phyloP scores from a whole-genome alignment of 2,113 vertebrate genomes.

The Platichthys stellatus region DNA sequence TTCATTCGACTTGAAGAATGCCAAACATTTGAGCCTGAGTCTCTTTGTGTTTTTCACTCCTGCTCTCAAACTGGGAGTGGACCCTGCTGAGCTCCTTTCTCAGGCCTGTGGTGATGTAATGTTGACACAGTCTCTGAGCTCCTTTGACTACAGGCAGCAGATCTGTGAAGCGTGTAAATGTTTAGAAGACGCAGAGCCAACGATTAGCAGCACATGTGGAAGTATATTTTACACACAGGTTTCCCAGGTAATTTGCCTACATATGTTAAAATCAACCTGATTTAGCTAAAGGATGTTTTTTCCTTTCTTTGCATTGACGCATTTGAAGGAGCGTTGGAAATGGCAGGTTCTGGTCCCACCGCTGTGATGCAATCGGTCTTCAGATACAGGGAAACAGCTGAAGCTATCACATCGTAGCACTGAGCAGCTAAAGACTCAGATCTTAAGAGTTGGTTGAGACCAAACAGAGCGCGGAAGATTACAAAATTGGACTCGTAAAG shows the following conservation, averaged over 20 bases:
- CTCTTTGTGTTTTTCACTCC: slow-evolving; percentile 9
- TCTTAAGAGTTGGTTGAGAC: too few relatives aligned
- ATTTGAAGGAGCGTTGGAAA: too few relatives aligned
- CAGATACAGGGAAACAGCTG: too few relatives aligned
- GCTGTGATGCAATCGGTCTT: too few relatives aligned
- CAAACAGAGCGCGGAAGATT: too few relatives aligned
- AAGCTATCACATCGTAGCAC: too few relatives aligned
- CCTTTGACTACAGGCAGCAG: slow-evolving; percentile 28
- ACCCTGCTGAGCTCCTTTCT: slow-evolving; percentile 17
- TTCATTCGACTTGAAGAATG: not conserved
- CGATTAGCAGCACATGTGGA: not conserved
- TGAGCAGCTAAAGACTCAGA: too few relatives aligned
- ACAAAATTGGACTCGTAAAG: too few relatives aligned
- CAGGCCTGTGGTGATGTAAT: slow-evolving; percentile 34
- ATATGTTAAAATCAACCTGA: not conserved
- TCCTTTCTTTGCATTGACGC: too few relatives aligned
- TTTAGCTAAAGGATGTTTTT: not conserved
- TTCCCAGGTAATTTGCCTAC: not conserved
- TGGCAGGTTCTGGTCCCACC: too few relatives aligned
- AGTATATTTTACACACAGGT: slow-evolving; percentile 5
- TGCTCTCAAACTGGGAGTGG: slow-evolving; percentile 18
- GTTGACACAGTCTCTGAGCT: slow-evolving; percentile 47
- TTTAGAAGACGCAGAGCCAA: slow-evolving; percentile 5
- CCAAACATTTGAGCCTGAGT: not conserved
- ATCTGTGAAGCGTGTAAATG: slow-evolving; percentile 20